A percentile compares a stretch with the other conserved stretches of the same genome.
Conservation (phyloP, 2,888 invertebrate species). For the Erebia epiphron region DNA sequence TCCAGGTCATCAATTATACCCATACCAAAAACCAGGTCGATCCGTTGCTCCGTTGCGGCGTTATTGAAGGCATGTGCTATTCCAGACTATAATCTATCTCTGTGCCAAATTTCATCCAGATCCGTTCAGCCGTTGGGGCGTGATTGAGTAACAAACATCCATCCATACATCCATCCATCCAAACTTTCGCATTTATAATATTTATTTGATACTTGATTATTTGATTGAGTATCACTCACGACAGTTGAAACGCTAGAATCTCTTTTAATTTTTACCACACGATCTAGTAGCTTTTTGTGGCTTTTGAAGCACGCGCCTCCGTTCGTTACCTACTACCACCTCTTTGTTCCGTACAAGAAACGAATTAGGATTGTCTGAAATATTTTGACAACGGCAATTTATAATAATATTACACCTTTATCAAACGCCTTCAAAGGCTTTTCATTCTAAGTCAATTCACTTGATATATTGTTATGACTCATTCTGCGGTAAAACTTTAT, state of each 20-base stretch:
- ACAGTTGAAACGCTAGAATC: background rate
- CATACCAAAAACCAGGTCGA: too few species aligned
- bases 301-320: conserved; percentile 70
- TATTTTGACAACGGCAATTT: conserved; percentile 80
- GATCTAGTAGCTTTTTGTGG: conserved; percentile 70
- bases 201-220: too few species aligned
- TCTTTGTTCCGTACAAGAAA: conserved; percentile 76
- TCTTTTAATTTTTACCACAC: conserved; percentile 50
- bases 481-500: conserved; percentile 16
- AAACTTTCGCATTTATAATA: too few species aligned
- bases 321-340: conserved; percentile 57
- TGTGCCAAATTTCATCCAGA: too few species aligned
- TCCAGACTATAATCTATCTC: too few species aligned
- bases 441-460: conserved; percentile 45
- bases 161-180: too few species aligned
- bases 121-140: too few species aligned
- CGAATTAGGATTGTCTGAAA: conserved; percentile 78
- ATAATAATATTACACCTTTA: conserved; percentile 67
- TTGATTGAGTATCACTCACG: too few species aligned
- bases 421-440: conserved; percentile 47
- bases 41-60: too few species aligned
- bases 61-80: too few species aligned
- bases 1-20: too few species aligned
- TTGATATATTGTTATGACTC: conserved; percentile 38
- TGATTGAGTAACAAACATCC: too few species aligned